Base-by-base conservation (phyloP, 2,888 invertebrate species). In the Atethmia centrago region DNA sequence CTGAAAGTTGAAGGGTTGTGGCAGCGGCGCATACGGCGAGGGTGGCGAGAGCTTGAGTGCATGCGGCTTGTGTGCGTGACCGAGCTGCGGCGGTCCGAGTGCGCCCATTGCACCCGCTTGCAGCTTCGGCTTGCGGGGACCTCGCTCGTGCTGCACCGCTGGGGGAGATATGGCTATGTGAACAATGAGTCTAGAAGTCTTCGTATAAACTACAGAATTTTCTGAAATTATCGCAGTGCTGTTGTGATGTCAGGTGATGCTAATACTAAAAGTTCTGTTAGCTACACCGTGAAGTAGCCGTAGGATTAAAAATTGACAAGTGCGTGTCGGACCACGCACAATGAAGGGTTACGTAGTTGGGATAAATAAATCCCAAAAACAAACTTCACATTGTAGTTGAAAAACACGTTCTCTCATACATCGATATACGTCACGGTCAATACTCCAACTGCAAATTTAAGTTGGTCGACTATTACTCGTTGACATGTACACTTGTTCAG, bases 121-220 rank as follows among this genome's bases (percentile, higher is more conserved):
- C 80, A 98, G 95, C 95, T 99, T 99, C 10, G 99, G 99, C 95
- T 99, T 99, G 77, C 99, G 97, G 0, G 99, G 99, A 12, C 99
- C 99, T 62, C 99, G 97, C 94, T 99, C 99, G 95, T 99, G 99
- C 95, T 99, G 99, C 79, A 99, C 99, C 92, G 99, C 99, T 99
- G 97, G 69, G 64, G 59, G 42, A 81, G 53, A 63, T 78, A 79
- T 58, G 56, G 74, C 45, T 55, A 68, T 65, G 47, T 51, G 61
- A 70, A 61, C 45, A 31, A 62, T 51, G 16, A 74, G 51, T 65
- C 42, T 66, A 51, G 55, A 73, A 78, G 19, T 78, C 16, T 59
- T 28, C 3, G 14, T 49, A 10, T 40, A 31, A 51, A 53, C n/a
- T 19, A 19, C n/a, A 58, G 14, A 42, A 31, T 10, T 31, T 19